These are phyloP conservation scores for Anomalospiza imberbis DNA, from an alignment of 2,797 vertebrate genomes.

Conservation along the genomic window DNA sequence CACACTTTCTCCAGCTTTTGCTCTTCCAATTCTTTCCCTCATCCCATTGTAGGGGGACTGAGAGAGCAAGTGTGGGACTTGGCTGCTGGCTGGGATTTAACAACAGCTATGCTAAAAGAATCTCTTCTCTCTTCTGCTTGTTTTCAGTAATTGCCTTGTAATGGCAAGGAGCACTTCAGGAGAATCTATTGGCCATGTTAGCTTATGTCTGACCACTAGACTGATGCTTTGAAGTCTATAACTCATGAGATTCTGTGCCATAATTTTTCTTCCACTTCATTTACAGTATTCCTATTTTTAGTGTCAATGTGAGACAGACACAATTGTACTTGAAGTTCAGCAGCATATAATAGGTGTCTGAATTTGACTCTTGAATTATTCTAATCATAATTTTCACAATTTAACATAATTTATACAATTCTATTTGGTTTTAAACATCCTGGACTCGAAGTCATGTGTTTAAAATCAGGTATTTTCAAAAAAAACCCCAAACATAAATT, in stretches of 20 bases:
- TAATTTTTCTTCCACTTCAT: slow-evolving; percentile 59
- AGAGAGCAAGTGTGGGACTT: fast-evolving
- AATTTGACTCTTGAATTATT: slow-evolving; percentile 57
- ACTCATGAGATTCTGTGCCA: not conserved
- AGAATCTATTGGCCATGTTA: slow-evolving; percentile 47
- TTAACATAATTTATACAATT: slow-evolving; percentile 27
- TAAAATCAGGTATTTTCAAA: not conserved
- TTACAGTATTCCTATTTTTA: slow-evolving; percentile 57
- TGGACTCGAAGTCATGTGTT: not conserved
- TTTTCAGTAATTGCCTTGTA: slow-evolving; percentile 1
- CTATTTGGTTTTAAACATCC: slow-evolving; percentile 18
- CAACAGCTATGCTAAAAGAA: not conserved
- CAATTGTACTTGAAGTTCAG: slow-evolving; percentile 49
- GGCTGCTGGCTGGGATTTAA: not conserved
- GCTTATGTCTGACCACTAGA: slow-evolving; percentile 43
- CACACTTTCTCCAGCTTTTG: not conserved
- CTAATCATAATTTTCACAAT: slow-evolving; percentile 20
- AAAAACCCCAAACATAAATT: not conserved
- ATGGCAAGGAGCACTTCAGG: slow-evolving; percentile 12
- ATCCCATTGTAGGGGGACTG: not conserved
- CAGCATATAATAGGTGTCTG: slow-evolving; percentile 49
- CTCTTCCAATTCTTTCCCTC: not conserved
- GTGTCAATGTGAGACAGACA: slow-evolving; percentile 33
- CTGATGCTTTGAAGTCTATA: slow-evolving; percentile 30
- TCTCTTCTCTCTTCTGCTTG: not conserved